Conservation (phyloP, 2,888 invertebrate species). For the Cremastobaeus sp. region DNA sequence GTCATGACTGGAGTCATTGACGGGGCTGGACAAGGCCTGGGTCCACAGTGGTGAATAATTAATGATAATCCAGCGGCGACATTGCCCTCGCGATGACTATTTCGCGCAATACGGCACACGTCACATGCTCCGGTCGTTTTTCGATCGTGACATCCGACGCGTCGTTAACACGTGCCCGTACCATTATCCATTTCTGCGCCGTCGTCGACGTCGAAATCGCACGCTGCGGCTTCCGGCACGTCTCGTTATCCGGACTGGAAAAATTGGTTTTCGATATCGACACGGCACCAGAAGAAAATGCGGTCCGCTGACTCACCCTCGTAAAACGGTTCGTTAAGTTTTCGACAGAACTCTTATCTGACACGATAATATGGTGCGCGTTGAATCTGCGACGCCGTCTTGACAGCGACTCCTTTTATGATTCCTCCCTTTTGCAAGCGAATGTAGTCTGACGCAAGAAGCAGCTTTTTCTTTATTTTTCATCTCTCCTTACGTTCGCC, state of each 20-base stretch:
- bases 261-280: conserved; percentile 58
- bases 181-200: conserved; percentile 48
- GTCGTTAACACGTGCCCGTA: conserved; percentile 49
- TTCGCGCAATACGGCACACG: conserved; percentile 29
- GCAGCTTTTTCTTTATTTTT: conserved; percentile 9
- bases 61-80: conserved; percentile 11
- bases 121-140: conserved; percentile 25
- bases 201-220: conserved; percentile 35
- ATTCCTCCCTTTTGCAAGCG: conserved; percentile 31
- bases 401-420: conserved; percentile 52
- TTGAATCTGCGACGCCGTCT: conserved; percentile 47
- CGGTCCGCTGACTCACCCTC: conserved; percentile 55
- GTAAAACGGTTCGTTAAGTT: conserved; percentile 59
- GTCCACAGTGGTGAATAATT: conserved; percentile 15
- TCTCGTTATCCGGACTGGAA: conserved; percentile 51
- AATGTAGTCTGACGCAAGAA: conserved; percentile 15
- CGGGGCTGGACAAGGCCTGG: too few species aligned
- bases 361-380: conserved; percentile 48
- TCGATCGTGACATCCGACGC: conserved; percentile 46
- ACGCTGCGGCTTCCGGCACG: conserved; percentile 44
- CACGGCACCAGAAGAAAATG: conserved; percentile 42
- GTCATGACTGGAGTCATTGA: too few species aligned
- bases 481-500: conserved; percentile 4
- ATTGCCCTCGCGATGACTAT: conserved; percentile 16
- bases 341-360: conserved; percentile 59